Conservation (phyloP, 2,113 vertebrate genomes). For the Labeo rohita region DNA sequence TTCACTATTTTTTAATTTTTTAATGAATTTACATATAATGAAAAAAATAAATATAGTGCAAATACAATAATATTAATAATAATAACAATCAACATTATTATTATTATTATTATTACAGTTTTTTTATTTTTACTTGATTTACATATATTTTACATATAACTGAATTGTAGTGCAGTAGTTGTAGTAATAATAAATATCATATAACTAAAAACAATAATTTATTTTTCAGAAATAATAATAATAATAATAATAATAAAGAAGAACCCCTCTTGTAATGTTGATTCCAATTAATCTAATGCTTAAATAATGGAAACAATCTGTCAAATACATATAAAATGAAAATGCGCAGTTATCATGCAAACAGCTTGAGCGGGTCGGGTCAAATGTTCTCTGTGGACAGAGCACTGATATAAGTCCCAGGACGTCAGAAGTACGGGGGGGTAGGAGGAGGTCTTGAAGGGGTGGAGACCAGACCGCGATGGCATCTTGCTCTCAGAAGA, state of each 20-base stretch:
- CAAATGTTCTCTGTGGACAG: background rate
- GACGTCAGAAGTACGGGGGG: background rate
- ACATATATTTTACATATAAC: no score
- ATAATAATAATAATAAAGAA: background rate
- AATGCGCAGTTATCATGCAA: background rate
- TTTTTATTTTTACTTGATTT: no score
- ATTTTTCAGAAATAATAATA: background rate
- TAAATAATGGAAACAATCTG: background rate
- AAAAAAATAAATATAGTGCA: no score
- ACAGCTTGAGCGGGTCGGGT: background rate
- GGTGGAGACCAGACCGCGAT: slow-evolving; percentile 6
- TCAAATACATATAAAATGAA: background rate
- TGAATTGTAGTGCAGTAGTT: no score
- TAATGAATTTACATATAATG: no score
- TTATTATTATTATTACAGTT: no score
- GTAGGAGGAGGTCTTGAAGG: slow-evolving; percentile 32
- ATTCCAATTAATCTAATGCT: background rate
- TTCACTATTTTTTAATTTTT: no score
- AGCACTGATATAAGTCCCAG: background rate
- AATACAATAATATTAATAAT: background rate
- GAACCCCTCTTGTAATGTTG: background rate
- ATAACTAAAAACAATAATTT: no score
- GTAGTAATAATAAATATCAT: no score
- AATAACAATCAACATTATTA: background rate
- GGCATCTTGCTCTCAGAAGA: slow-evolving; percentile 45